These are phyloP conservation scores for Chrysocyon brachyurus DNA, from an alignment of 2,797 vertebrate genomes.

Conservation along the genomic window DNA sequence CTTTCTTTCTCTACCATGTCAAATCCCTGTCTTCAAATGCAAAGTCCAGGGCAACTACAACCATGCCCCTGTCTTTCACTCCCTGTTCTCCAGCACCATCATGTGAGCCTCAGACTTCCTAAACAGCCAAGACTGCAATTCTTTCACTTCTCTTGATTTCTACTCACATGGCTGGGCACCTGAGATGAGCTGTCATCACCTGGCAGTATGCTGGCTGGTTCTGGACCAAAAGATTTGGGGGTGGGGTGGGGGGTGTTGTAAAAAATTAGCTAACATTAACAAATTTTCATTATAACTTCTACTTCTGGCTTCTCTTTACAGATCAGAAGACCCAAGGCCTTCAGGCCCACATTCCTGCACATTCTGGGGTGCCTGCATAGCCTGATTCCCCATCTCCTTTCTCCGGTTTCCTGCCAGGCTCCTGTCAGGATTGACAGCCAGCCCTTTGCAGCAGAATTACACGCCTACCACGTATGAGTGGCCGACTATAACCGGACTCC, in stretches of 20 bases:
- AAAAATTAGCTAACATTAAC: conserved; percentile 22
- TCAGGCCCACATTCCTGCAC: background rate
- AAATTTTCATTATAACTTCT: background rate
- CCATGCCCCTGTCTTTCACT: background rate
- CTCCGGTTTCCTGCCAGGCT: background rate
- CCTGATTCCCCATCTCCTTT: background rate
- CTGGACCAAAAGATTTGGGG: background rate
- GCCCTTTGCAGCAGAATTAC: background rate
- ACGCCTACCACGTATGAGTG: background rate
- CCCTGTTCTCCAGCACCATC: accelerated
- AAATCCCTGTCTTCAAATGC: background rate
- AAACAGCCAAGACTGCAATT: background rate
- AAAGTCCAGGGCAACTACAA: background rate
- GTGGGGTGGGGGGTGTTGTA: background rate
- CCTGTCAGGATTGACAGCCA: background rate
- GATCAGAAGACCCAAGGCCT: background rate
- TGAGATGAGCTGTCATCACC: background rate
- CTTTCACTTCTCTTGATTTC: background rate
- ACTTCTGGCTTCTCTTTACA: background rate
- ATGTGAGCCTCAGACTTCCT: accelerated
- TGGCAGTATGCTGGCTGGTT: background rate
- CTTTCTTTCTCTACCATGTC: background rate
- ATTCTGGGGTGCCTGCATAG: background rate
- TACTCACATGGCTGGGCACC: background rate
- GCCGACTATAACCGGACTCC: background rate